Evolutionary conservation across 1,140 invertebrate species (phyloP).

Genomic region (Heliconius melpomene): DNA sequence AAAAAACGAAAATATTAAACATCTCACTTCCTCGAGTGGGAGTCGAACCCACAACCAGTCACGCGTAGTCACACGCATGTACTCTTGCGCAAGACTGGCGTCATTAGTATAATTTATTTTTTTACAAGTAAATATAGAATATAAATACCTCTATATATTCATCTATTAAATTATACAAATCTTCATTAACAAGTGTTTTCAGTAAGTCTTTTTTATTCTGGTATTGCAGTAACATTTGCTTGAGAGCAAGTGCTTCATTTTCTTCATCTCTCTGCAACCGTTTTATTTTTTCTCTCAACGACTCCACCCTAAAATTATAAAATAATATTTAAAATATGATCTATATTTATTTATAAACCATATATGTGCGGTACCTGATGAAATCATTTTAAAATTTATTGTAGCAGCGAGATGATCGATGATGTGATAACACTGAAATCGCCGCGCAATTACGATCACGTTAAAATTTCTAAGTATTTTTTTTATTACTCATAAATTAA

Average conservation of each 20-base stretch:
- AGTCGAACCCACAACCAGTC: background rate
- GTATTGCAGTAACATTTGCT: slow-evolving; percentile 45
- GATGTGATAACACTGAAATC: slow-evolving; percentile 35
- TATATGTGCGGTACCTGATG: background rate
- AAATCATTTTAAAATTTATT: background rate
- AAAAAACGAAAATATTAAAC: too few species aligned
- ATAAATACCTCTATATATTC: slow-evolving; percentile 40
- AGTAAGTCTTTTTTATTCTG: slow-evolving; percentile 36
- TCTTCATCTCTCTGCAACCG: slow-evolving; percentile 39
- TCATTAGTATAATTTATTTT: background rate
- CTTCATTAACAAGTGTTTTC: slow-evolving; percentile 29
- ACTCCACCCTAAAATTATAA: slow-evolving; percentile 44
- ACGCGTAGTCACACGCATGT: background rate
- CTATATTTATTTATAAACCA: background rate
- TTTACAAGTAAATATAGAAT: background rate
- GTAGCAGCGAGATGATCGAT: background rate
- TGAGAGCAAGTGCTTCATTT: slow-evolving; percentile 39
- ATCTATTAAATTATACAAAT: slow-evolving; percentile 35
- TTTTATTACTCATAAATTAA: background rate
- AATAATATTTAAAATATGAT: background rate
- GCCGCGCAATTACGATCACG: slow-evolving; percentile 32
- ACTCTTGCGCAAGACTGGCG: background rate
- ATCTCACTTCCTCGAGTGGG: too few species aligned
- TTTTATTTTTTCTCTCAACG: slow-evolving; percentile 36
- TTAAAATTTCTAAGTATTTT: background rate